Evolutionary conservation across 2,888 invertebrate genomes (phyloP).

Genomic region (Sarcophaga variegata): DNA sequence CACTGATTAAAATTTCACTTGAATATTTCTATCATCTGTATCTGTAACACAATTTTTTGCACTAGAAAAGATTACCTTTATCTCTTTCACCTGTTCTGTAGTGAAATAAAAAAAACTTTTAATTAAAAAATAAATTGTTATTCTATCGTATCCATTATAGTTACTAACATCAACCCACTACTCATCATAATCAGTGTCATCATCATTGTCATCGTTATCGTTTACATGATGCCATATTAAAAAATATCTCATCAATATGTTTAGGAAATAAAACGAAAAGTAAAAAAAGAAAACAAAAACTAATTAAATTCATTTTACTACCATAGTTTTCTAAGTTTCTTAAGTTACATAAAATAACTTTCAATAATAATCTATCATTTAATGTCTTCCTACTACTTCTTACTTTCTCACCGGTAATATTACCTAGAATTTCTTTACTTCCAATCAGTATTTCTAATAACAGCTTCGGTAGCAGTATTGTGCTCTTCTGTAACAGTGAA

Average conservation of each 20-base stretch:
- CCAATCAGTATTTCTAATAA: slow-evolving; percentile 1
- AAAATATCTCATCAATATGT: background rate
- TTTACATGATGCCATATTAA: too few relatives aligned
- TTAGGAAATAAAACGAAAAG: background rate
- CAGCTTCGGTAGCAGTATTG: background rate
- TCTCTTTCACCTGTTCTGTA: too few relatives aligned
- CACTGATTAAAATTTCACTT: too few relatives aligned
- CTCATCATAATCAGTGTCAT: too few relatives aligned
- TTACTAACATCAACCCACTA: too few relatives aligned
- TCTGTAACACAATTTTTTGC: too few relatives aligned
- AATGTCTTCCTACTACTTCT: background rate
- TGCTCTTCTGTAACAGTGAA: slow-evolving; percentile 3
- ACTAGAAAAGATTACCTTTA: too few relatives aligned
- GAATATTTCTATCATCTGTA: too few relatives aligned
- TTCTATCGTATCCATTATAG: too few relatives aligned
- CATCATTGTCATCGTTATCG: too few relatives aligned
- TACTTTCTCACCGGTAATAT: background rate
- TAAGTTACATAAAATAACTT: slow-evolving; percentile 43
- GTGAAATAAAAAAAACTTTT: too few relatives aligned
- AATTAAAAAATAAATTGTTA: too few relatives aligned
- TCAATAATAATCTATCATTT: slow-evolving; percentile 48
- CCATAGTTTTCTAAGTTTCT: slow-evolving; percentile 16
- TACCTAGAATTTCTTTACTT: background rate
- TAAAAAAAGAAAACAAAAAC: slow-evolving; percentile 11
- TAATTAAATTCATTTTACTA: slow-evolving; percentile 49